Base-by-base conservation (phyloP, 2,113 vertebrate species). In the Axis porcinus region DNA sequence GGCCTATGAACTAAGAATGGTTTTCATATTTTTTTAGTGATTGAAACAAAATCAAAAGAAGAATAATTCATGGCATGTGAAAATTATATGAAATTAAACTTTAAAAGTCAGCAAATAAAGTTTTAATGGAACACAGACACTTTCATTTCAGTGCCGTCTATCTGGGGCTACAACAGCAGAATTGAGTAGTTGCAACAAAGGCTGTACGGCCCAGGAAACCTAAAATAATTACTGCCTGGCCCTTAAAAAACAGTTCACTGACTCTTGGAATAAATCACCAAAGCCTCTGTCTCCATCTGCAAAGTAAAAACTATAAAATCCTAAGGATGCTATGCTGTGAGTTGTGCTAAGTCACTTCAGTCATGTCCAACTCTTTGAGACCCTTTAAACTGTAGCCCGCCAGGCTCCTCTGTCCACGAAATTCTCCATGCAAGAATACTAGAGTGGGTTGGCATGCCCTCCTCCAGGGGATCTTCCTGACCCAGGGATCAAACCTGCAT, bases 281-380 rank as follows among this genome's bases (percentile, higher is more conserved):
- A 95, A 88, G 28, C 36, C 36, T 64, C 50, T 90, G 28, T 78
- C 58, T 95, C 76, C 21, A 89, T 67, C 82, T 78, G n/a, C 43
- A 62, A 90, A 90, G 30, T 55, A 78, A 94, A 89, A 95, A 52
- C 40, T 55, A 52, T 33, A 90, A 93, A 95, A 92, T 76, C 47
- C 55, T 92, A 25, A 82, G 87, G 91, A 86, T 67, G 21, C 43
- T 28, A n/a, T 8, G 36, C 70, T 4, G 70, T 76, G 40, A 14
- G 40, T 40, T 76, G 40, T 7, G 70, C 40, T 43, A 43, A 76
- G 23, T 43, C 1, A 3, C 40, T 43, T 43, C 23, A 76, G 40
- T 43, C 40, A 43, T 4, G 23, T 43, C 12, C 6, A 15, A 14
- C 70, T 43, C 40, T 76, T 40, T 43, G 70, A 1, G 12, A 27